Percentiles rank a stretch among this genome's conserved stretches.
Evolutionary conservation across 2,797 vertebrate species (phyloP).

Genomic region (Melopsittacus undulatus): DNA sequence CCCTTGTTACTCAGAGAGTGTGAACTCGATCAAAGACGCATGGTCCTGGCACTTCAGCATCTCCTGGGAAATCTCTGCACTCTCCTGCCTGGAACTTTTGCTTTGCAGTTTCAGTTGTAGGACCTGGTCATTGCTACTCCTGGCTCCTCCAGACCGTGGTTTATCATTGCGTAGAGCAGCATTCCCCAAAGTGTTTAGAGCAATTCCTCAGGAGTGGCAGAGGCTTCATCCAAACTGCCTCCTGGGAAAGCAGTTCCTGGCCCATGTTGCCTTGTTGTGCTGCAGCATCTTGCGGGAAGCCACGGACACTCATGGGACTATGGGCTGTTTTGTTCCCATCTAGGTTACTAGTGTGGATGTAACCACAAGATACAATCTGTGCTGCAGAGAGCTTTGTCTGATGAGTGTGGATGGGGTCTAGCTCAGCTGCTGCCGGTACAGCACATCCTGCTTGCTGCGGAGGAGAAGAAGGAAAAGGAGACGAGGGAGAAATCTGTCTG

Average conservation of each 20-base stretch:
- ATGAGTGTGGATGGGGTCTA: neutral
- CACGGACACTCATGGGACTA: neutral
- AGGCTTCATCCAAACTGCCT: neutral
- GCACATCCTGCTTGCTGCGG: neutral
- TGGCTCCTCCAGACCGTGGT: fast-evolving
- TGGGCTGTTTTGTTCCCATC: neutral
- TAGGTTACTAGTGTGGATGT: fast-evolving
- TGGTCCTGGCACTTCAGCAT: neutral
- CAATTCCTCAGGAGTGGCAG: neutral
- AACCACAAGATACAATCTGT: neutral
- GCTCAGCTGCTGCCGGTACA: neutral
- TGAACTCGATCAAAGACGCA: neutral
- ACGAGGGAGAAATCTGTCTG: fast-evolving
- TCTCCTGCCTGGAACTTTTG: neutral
- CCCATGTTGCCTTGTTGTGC: neutral
- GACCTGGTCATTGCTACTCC: neutral
- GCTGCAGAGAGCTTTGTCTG: neutral
- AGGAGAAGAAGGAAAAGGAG: neutral
- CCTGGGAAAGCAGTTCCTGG: neutral
- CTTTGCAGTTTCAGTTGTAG: neutral
- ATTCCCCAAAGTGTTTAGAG: neutral
- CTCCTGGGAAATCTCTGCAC: neutral
- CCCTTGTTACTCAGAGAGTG: neutral
- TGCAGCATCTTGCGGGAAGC: neutral
- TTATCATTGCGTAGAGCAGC: neutral